Base-by-base conservation (phyloP, 53 echinoderm and acorn worm genomes). In the Stichopus horrens region DNA sequence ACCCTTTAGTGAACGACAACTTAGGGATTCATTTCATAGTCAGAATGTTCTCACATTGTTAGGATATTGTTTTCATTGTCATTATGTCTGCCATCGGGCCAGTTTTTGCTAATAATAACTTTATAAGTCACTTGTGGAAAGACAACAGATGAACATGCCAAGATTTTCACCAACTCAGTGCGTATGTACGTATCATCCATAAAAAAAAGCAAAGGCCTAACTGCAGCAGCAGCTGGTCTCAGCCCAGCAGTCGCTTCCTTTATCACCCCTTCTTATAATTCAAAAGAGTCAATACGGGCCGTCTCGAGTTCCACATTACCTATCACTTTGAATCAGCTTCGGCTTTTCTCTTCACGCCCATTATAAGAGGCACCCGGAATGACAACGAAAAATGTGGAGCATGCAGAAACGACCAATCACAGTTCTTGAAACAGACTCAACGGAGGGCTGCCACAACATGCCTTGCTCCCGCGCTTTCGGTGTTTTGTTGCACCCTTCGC, bases 351-450 rank as follows among this genome's bases (percentile, higher is more conserved):
- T 37, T 37, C 37, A 37, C 21, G 81, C 53, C 58, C 56, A 81
- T 81, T 58, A 81, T 19, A 51, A 37, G 22, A 81, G 21, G 81
- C 18, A 16, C 71, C 81, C n/a, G 57, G 22, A 81, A 81, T 81
- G 81, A 81, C 55, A 55, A 21, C 56, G 8, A 81, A 81, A 54
- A 81, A 81, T 81, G 81, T 81, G 9, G 81, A 81, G 81, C 56
- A 81, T 81, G 21, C 16, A 18, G 21, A 13, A 71, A 71, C 71
- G 21, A 71, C 71, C 71, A 71, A 71, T 71, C 71, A 71, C 18
- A 7, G 71, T 5, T 20, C 7, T 11, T 59, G 71, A n/a, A 7
- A n/a, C 16, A 13, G 19, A 18, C 7, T 7, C 18, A 71, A 37
- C 37, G 71, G 71, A 71, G 71, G 71, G 71, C 18, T 4, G 21